Percentiles rank a stretch among this genome's conserved stretches.
These are phyloP conservation scores for Rana temporaria DNA, from an alignment of 2,113 vertebrate species.

Conservation along the genomic window DNA sequence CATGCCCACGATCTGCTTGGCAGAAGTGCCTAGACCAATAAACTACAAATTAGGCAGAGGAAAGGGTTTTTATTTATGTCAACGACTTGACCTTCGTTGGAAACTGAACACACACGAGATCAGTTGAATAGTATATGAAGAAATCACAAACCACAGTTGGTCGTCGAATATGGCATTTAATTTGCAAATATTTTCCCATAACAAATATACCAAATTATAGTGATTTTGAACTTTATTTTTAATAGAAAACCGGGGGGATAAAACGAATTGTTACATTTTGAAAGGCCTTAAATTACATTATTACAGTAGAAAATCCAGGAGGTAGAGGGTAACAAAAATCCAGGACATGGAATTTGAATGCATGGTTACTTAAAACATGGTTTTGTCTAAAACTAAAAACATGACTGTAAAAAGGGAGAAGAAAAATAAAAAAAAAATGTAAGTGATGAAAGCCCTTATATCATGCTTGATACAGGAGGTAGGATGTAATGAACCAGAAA, in stretches of 20 bases:
- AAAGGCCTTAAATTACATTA: slow-evolving; percentile 86
- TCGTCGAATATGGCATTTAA: slow-evolving; percentile 41
- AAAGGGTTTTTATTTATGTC: no score
- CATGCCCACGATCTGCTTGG: no score
- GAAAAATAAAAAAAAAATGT: slow-evolving; percentile 49
- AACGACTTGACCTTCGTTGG: no score
- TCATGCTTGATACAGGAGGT: slow-evolving; percentile 84
- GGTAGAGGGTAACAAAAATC: slow-evolving; percentile 83
- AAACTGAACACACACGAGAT: no score
- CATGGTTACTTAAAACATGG: slow-evolving; percentile 76
- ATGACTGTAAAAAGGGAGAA: slow-evolving; percentile 56
- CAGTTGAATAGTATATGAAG: no score
- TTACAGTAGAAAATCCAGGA: slow-evolving; percentile 87
- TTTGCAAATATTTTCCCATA: slow-evolving; percentile 38
- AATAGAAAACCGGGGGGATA: slow-evolving; percentile 77
- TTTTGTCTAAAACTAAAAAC: slow-evolving; percentile 75
- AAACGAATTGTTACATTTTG: slow-evolving; percentile 74
- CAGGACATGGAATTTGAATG: slow-evolving; percentile 81
- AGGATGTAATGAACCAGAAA: slow-evolving; percentile 76
- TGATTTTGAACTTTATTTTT: slow-evolving; percentile 70
- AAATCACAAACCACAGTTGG: neutral
- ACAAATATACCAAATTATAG: slow-evolving; percentile 65
- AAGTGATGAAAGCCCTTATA: slow-evolving; percentile 83
- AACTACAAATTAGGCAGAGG: no score
- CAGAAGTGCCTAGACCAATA: no score